Evolutionary conservation across 2,888 invertebrate genomes (phyloP), one percentile per base, ranked within the genome.

Genomic region (Anarsia innoxiella): DNA sequence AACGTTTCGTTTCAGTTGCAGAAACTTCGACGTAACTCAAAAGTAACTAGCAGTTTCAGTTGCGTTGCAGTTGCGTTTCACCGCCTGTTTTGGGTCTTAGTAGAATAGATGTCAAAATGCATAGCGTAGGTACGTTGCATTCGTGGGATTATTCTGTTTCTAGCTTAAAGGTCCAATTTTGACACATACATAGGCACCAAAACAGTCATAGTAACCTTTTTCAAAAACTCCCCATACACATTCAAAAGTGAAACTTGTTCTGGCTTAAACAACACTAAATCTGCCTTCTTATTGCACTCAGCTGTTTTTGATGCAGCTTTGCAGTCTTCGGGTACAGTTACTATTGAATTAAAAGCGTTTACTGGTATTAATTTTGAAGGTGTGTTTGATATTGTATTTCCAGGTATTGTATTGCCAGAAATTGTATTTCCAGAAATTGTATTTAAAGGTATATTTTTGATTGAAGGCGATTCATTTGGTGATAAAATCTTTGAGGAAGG

Each of bases 151-250:
- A 19, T 8, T 8, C 8, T 19, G 4, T 19, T 19, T n/a, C n/a
- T n/a, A n/a, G n/a, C 9, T 12, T 45, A 40, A 0, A 40, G n/a
- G 1, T 41, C 37, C 8, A 61, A 16, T 37, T 63, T 66, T 0
- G 66, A 53, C 14, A 68, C 54, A 19, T 67, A 10, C 10, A 23
- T 25, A n/a, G 33, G 33, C 14, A 14, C 26, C 19, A 33, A 8
- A 9, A 33, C 26, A 12, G 33, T 33, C 33, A 33, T 33, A 3
- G 33, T 33, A 1, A 25, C 25, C 14, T 25, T 25, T 14, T 33
- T 33, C 11, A 33, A 10, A 11, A 25, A 3, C 23, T 33, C 33
- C 3, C 33, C 33, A 2, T 8, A 6, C 1, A 33, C 25, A n/a
- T 25, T 11, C 5, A 10, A 3, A 1, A 33, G 9, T 8, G 13